A percentile compares a stretch with the other conserved stretches of the same genome.
These are phyloP conservation scores for Erythrolamprus reginae DNA, from an alignment of 2,113 vertebrate species.

Conservation along the genomic window DNA sequence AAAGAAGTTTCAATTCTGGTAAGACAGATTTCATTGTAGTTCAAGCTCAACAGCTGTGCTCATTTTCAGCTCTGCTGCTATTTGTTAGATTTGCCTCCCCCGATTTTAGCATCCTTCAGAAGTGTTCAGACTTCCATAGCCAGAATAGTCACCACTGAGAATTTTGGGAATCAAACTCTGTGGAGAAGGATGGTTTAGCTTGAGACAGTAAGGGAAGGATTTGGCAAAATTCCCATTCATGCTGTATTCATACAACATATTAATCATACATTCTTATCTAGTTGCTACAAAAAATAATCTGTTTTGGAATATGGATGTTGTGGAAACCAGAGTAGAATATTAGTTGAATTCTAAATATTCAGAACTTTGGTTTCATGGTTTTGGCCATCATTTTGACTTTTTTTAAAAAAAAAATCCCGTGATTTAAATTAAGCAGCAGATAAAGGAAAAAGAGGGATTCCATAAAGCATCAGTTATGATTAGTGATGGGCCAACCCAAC, in stretches of 20 bases:
- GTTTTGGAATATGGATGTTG: neutral
- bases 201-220: neutral
- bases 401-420: neutral
- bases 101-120: neutral
- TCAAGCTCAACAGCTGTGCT: neutral
- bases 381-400: neutral
- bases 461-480: slow-evolving; percentile 27
- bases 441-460: slow-evolving; percentile 53
- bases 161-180: neutral
- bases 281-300: neutral
- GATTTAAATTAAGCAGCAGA: slow-evolving; percentile 51
- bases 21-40: neutral
- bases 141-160: neutral
- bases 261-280: neutral
- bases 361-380: neutral
- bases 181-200: neutral
- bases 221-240: neutral
- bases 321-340: neutral
- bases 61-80: neutral
- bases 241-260: neutral
- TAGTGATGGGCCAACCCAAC: too few relatives aligned
- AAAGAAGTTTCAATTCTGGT: neutral
- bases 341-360: neutral
- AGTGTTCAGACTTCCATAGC: neutral
- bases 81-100: neutral